A percentile compares a stretch with the other conserved stretches of the same genome.
These are phyloP conservation scores for Semotilus atromaculatus DNA, from an alignment of 2,797 vertebrate species.

Conservation along the genomic window DNA sequence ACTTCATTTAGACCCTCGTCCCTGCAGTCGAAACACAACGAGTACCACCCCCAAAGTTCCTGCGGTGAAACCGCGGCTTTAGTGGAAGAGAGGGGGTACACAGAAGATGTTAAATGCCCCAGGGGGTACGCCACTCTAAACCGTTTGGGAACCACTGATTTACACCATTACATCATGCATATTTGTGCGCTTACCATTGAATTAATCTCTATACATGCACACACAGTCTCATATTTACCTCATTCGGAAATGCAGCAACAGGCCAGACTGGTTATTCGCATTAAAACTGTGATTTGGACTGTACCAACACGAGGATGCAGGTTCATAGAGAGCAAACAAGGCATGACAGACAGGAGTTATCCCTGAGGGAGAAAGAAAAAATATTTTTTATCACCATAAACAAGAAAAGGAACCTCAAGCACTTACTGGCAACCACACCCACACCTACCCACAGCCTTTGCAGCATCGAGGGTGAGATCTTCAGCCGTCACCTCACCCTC, in stretches of 20 bases:
- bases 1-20: no score
- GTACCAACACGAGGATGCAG: conserved; percentile 79
- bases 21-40: no score
- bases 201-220: not conserved
- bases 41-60: no score
- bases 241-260: conserved; percentile 85
- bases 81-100: not conserved
- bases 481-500: conserved; percentile 79
- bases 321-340: conserved; percentile 87
- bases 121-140: not conserved
- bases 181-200: not conserved
- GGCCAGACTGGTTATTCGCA: conserved; percentile 65
- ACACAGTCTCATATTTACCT: conserved; percentile 78
- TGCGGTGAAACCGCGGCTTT: no score
- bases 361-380: conserved; percentile 71
- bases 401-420: not conserved
- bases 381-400: not conserved
- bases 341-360: conserved; percentile 87
- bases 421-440: not conserved
- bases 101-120: not conserved
- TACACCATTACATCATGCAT: not conserved
- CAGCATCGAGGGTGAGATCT: conserved; percentile 83
- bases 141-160: not conserved
- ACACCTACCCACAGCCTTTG: conserved; percentile 81
- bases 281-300: conserved; percentile 87